A percentile compares a stretch with the other conserved stretches of the same genome.
Evolutionary conservation across 2,888 invertebrate species (phyloP).

Genomic region (Phytoseiulus persimilis): DNA sequence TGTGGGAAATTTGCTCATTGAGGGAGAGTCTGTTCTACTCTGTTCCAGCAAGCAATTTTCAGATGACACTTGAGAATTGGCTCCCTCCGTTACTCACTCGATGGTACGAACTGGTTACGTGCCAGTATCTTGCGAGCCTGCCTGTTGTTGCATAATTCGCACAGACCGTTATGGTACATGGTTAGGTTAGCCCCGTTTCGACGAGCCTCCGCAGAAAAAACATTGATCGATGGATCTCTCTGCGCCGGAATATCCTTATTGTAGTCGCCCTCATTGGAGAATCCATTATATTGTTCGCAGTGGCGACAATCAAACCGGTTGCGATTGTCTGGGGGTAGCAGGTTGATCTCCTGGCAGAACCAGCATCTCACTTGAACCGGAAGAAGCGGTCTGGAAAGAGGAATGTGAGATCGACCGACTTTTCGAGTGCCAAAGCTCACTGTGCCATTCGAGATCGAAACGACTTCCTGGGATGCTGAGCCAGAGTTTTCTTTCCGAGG

Average conservation of each 20-base stretch:
- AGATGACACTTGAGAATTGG: not conserved
- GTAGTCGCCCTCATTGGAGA: slow-evolving; percentile 23
- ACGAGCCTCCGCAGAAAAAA: slow-evolving; percentile 16
- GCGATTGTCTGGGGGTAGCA: not conserved
- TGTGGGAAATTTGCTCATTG: not conserved
- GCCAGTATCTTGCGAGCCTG: not conserved
- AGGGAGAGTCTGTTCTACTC: not conserved
- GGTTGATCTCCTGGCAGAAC: not conserved
- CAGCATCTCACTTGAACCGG: slow-evolving; percentile 15
- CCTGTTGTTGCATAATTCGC: slow-evolving; percentile 15
- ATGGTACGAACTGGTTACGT: slow-evolving; percentile 6
- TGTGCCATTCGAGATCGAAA: too few relatives aligned
- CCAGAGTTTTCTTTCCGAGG: too few relatives aligned
- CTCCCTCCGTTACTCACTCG: not conserved
- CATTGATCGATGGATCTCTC: slow-evolving; percentile 16
- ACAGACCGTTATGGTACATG: slow-evolving; percentile 34
- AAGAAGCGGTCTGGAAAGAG: not conserved
- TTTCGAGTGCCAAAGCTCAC: too few relatives aligned
- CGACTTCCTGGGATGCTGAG: too few relatives aligned
- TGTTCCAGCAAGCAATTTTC: not conserved
- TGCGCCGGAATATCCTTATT: slow-evolving; percentile 37
- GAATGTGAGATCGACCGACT: not conserved
- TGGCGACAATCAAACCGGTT: slow-evolving; percentile 23
- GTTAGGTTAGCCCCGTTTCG: not conserved
- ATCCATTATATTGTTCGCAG: slow-evolving; percentile 28